Conservation (phyloP, 2,797 vertebrate genomes). For the Cercopithecus mitis region DNA sequence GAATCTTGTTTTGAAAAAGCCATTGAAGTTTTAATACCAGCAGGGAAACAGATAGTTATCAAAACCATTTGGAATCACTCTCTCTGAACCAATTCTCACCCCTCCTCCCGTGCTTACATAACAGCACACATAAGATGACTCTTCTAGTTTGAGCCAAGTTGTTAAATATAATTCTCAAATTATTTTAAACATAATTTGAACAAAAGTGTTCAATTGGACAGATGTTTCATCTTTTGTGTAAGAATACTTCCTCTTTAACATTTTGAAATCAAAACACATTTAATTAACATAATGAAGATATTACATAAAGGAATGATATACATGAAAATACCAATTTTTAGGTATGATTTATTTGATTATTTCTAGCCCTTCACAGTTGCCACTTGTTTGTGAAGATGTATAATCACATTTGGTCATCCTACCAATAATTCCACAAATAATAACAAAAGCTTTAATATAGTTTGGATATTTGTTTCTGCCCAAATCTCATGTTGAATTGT, state of each 20-base stretch:
- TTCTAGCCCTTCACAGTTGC: background rate
- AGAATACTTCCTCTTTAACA: background rate
- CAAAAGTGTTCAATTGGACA: background rate
- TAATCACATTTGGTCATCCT: background rate
- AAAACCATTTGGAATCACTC: slow-evolving; percentile 14
- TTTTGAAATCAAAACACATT: slow-evolving; percentile 15
- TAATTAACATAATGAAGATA: background rate
- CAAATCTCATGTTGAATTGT: background rate
- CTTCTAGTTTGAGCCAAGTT: slow-evolving; percentile 28
- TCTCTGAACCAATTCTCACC: background rate
- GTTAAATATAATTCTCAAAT: slow-evolving; percentile 46
- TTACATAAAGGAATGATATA: background rate
- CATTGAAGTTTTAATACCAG: slow-evolving; percentile 44
- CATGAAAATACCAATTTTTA: background rate
- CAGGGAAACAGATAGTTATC: slow-evolving; percentile 49
- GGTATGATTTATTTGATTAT: background rate
- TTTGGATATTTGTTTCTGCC: background rate
- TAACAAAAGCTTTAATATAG: background rate
- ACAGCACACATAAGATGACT: background rate
- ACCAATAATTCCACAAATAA: background rate
- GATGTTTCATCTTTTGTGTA: background rate
- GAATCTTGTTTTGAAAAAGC: slow-evolving; percentile 17
- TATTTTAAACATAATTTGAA: background rate
- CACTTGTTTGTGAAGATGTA: background rate
- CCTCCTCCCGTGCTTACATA: background rate